A percentile compares a stretch with the other conserved stretches of the same genome.
Conservation (phyloP, 2,888 invertebrate species). For the Orthosia incerta region DNA sequence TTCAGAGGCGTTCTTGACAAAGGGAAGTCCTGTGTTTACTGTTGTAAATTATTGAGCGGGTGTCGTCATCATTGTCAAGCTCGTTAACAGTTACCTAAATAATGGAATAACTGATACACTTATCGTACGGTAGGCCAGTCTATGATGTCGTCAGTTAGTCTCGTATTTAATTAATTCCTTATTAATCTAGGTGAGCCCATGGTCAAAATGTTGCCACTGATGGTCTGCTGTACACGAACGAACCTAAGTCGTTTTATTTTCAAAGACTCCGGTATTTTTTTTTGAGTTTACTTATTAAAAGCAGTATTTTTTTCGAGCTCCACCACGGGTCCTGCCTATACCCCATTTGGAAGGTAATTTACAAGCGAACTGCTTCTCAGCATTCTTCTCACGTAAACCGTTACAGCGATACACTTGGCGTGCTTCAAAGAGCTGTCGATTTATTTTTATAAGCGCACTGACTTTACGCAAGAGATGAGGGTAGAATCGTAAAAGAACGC, state of each 20-base stretch:
- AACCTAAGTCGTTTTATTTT: too few relatives aligned
- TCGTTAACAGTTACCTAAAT: neutral
- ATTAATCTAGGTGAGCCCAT: neutral
- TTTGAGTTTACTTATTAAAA: neutral
- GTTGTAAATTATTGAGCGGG: neutral
- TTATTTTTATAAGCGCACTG: slow-evolving; percentile 70
- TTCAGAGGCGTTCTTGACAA: neutral
- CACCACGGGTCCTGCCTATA: slow-evolving; percentile 26
- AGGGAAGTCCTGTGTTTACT: neutral
- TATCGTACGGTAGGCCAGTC: too few relatives aligned
- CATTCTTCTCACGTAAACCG: slow-evolving; percentile 56
- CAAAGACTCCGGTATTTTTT: neutral
- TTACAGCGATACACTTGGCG: slow-evolving; percentile 65
- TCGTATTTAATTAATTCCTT: neutral
- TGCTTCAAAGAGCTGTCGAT: slow-evolving; percentile 67
- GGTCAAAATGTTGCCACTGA: neutral
- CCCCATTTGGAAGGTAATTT: slow-evolving; percentile 55
- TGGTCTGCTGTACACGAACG: neutral
- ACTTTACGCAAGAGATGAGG: slow-evolving; percentile 57
- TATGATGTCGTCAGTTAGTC: neutral
- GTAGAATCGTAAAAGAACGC: slow-evolving; percentile 59
- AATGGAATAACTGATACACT: neutral
- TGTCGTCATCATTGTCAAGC: neutral
- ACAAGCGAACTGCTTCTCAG: slow-evolving; percentile 48
- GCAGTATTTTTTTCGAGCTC: neutral